Evolutionary conservation across 2,113 vertebrate species (phyloP).

Genomic region (Myanophis thanlyinensis): DNA sequence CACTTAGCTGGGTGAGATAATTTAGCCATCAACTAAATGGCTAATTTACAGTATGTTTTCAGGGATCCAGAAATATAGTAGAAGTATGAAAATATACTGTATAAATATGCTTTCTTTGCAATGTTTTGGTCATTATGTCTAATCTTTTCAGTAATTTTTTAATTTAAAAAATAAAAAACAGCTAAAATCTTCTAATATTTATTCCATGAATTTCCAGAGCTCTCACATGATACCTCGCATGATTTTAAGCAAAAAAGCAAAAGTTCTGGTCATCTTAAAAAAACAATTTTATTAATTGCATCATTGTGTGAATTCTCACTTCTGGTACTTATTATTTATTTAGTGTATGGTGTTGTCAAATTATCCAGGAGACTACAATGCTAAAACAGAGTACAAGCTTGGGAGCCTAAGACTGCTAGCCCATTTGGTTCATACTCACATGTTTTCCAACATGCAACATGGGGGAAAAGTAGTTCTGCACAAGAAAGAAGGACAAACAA

Average conservation of each 20-base stretch:
- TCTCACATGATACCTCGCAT: not conserved
- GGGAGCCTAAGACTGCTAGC: not conserved
- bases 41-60: not conserved
- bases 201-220: not conserved
- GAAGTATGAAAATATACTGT: not conserved
- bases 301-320: not conserved
- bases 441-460: not conserved
- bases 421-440: not conserved
- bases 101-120: not conserved
- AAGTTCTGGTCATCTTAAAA: not conserved
- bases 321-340: not conserved
- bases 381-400: not conserved
- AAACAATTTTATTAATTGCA: not conserved
- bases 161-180: not conserved
- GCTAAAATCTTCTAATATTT: not conserved
- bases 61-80: not conserved
- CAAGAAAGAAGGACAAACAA: not conserved
- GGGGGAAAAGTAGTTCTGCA: not conserved
- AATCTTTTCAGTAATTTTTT: not conserved
- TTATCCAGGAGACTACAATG: not conserved
- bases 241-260: not conserved
- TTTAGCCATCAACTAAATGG: not conserved
- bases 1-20: not conserved
- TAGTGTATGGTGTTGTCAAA: not conserved
- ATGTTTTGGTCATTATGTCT: not conserved